Conservation (phyloP, 2,888 invertebrate genomes). For the Patella depressa region DNA sequence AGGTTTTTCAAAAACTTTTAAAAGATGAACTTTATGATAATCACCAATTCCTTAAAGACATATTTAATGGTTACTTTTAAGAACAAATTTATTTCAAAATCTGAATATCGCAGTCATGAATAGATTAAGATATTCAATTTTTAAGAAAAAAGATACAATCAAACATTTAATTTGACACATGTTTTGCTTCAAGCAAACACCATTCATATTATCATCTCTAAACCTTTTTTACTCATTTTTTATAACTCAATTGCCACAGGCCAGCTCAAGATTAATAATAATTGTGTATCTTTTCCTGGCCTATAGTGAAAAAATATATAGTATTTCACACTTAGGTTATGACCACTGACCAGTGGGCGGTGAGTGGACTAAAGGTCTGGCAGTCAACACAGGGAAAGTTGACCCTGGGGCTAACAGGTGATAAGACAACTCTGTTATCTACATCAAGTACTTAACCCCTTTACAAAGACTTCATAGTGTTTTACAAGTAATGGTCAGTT, state of each 20-base stretch:
- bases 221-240: too few relatives aligned
- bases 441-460: conserved; percentile 10
- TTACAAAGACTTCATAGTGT: neutral
- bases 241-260: neutral
- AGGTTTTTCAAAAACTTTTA: too few relatives aligned
- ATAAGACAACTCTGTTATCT: conserved; percentile 5
- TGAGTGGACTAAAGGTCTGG: conserved; percentile 2
- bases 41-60: too few relatives aligned
- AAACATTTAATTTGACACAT: too few relatives aligned
- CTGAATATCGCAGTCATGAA: too few relatives aligned
- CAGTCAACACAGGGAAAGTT: neutral
- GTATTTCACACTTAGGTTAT: neutral
- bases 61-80: too few relatives aligned
- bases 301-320: neutral
- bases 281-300: neutral
- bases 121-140: too few relatives aligned
- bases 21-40: too few relatives aligned
- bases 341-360: neutral
- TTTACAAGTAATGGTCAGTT: neutral
- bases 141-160: too few relatives aligned
- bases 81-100: too few relatives aligned
- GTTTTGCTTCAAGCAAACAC: too few relatives aligned
- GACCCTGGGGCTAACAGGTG: conserved; percentile 1
- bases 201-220: too few relatives aligned
- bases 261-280: neutral